These are phyloP conservation scores for Cassiopea xamachana DNA, from an alignment of 30 jellyfish, hydroid and myxozoan genomes.

Conservation along the genomic window DNA sequence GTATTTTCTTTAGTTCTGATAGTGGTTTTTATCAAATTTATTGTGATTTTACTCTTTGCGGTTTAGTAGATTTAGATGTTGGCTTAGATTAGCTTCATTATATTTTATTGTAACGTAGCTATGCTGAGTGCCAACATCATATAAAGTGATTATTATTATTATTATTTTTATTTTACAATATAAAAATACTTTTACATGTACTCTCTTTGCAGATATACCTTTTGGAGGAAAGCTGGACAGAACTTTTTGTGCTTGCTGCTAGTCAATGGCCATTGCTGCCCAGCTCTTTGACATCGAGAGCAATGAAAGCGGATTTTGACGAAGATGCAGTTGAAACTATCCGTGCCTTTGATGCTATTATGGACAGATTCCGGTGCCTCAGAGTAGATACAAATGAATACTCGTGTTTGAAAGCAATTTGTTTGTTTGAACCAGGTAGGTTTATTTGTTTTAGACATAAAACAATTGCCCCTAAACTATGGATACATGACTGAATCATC, in stretches of 20 bases:
- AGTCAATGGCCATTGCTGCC: conserved; percentile 74
- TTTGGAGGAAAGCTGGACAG: conserved; percentile 81
- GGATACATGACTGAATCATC: too few relatives aligned
- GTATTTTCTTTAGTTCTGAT: too few relatives aligned
- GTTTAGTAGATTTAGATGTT: too few relatives aligned
- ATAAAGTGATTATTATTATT: too few relatives aligned
- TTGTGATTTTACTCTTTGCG: too few relatives aligned
- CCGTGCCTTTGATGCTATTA: conserved; percentile 57
- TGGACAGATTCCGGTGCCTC: conserved; percentile 53
- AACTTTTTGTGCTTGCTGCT: conserved; percentile 82
- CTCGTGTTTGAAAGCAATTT: conserved; percentile 70
- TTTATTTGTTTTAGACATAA: not conserved
- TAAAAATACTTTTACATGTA: not conserved
- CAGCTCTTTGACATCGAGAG: conserved; percentile 35
- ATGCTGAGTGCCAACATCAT: too few relatives aligned
- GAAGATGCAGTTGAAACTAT: conserved; percentile 64
- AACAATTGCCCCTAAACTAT: too few relatives aligned
- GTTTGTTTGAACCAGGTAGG: conserved; percentile 83
- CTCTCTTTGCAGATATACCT: conserved; percentile 55
- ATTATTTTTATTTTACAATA: not conserved
- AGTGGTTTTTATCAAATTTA: too few relatives aligned
- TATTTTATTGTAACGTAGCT: too few relatives aligned
- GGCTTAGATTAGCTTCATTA: too few relatives aligned
- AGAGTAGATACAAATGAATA: conserved; percentile 57
- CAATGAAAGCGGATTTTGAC: conserved; percentile 17